Base-by-base conservation (phyloP, 2,797 vertebrate genomes). In the Xyrichtys novacula region DNA sequence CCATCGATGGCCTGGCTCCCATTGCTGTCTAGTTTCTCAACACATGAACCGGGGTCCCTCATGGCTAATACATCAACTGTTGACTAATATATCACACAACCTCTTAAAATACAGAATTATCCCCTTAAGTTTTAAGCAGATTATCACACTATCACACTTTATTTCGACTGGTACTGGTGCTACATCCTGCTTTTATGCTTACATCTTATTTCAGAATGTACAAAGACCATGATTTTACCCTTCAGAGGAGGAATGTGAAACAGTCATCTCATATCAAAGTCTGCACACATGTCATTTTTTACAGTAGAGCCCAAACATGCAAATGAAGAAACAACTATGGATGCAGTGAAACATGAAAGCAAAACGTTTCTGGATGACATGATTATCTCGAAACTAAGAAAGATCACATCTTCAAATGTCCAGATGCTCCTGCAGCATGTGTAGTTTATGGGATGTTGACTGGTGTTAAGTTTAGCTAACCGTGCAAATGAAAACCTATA, bases 361-460 rank as follows among this genome's bases (percentile, higher is more conserved):
- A 25, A 0, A n/a, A 38, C 32, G 31, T 34, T 15, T 5, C 11
- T 17, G 22, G 3, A 73, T 38, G 25, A 25, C 8, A 40, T 17
- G 7, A 2, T 48, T 39, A 7, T 16, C 28, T 31, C 7, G 15
- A 38, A 32, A 50, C 31, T 26, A 32, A 55, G 36, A 12, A 40
- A 44, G 19, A 3, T 5, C 16, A 16, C 11, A 11, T 55, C 19
- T 22, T 58, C 36, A 56, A 8, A 6, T 69, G 64, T 76, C 71
- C 66, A 76, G 57, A 74, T 78, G 48, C 28, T 25, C 46, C 56
- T 40, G 66, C 36, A 47, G 47, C 28, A 36, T 47, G 31, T 9
- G 20, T 25, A 43, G 28, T 55, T 68, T 39, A 32, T 66, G 56
- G 23, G 25, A 49, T 36, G 28, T 8, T 55, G 42, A 53, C n/a